Base-by-base conservation (phyloP, 1,140 invertebrate genomes). In the Charaxes varanes region DNA sequence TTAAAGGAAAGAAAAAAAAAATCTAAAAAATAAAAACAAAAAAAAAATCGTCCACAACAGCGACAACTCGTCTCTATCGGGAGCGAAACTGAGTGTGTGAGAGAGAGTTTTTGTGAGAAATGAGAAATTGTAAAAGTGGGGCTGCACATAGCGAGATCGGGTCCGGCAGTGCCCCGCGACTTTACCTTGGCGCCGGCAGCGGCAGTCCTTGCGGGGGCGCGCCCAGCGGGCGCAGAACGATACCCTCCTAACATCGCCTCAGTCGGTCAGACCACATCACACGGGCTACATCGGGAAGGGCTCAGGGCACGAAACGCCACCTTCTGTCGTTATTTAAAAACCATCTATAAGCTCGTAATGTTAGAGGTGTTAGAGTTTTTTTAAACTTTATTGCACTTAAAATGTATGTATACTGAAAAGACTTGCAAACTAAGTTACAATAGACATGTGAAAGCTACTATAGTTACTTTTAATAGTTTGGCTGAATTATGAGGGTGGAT, bases 271-370 rank as follows among this genome's bases (percentile, higher is more conserved):
- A 78, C 63, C 73, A 73, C 77, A 78, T 61, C 71, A 79, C 74
- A 79, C 66, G 69, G 68, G 67, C 71, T 73, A 77, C 72, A 81
- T 77, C 73, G 72, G 41, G 43, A 58, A 69, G 68, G 69, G 66
- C 71, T 67, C 76, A 58, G 71, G 70, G 63, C 70, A 77, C 73
- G 69, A 67, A 64, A 69, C 70, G 69, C 74, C 72, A 78, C 76
- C 79, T 78, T 79, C 79, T 82, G 78, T 82, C 72, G 71, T 78
- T 78, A 76, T 78, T 82, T 72, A 80, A 79, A 80, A 77, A 68
- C 62, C 68, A 59, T 67, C 72, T 74, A 78, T 80, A 71, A 80
- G 62, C 74, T 82, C 67, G 72, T 32, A 63, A 40, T 53, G 38
- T 62, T 56, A 42, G 11, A 41, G 30, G 31, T 46, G 26, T 49